Evolutionary conservation across 2,797 vertebrate species (phyloP).

Genomic region (Micrastur ruficollis): DNA sequence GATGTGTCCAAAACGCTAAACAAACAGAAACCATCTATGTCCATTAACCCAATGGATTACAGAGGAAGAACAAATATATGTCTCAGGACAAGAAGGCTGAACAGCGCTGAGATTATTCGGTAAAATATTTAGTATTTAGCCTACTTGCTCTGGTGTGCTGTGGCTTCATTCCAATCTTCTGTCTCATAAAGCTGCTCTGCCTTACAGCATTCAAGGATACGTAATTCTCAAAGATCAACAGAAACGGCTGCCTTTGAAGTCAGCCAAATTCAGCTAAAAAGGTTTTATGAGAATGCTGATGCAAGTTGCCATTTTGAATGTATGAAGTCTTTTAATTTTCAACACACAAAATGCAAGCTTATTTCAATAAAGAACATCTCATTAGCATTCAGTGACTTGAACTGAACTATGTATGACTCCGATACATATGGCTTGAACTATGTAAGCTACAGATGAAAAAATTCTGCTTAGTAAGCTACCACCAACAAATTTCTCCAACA

Average conservation of each 20-base stretch:
- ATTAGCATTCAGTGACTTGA: neutral
- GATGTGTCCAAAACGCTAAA: neutral
- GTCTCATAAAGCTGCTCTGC: neutral
- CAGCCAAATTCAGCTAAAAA: neutral
- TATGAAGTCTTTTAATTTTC: neutral
- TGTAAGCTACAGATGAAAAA: neutral
- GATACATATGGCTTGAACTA: neutral
- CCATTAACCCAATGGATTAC: neutral
- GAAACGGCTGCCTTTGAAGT: neutral
- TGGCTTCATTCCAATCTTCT: neutral
- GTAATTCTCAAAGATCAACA: neutral
- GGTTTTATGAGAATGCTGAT: neutral
- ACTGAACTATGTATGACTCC: neutral
- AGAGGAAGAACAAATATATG: neutral
- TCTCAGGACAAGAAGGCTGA: neutral
- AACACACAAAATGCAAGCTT: neutral
- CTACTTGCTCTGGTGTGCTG: neutral
- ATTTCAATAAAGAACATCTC: neutral
- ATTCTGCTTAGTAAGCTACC: neutral
- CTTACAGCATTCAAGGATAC: neutral
- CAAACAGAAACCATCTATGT: neutral
- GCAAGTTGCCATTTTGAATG: neutral
- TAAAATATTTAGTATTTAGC: neutral
- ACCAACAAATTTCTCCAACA: neutral
- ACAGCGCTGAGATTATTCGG: neutral